phyloP scores from a whole-genome alignment of 2,888 invertebrate genomes.

The Amphipoea lucens region DNA sequence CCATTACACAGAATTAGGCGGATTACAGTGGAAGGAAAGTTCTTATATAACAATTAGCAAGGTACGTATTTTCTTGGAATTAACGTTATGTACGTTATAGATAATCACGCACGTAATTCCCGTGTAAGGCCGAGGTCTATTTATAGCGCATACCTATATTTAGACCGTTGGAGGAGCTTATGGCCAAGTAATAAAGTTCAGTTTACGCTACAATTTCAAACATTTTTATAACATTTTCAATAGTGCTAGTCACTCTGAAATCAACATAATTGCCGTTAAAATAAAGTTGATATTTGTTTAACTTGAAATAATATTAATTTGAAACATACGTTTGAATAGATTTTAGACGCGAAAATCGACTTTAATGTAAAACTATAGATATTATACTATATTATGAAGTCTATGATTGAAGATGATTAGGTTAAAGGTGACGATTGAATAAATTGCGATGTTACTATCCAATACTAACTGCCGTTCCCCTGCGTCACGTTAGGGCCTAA shows the following conservation, averaged over 20 bases:
- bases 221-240: too few relatives aligned
- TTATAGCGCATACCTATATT: neutral
- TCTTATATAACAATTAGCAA: conserved; percentile 38
- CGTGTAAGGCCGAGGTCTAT: neutral
- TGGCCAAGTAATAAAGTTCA: neutral
- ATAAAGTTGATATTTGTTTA: too few relatives aligned
- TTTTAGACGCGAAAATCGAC: neutral
- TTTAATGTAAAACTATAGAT: neutral
- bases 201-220: too few relatives aligned
- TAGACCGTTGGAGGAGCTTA: too few relatives aligned
- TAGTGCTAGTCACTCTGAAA: too few relatives aligned
- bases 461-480: too few relatives aligned
- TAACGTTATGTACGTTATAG: neutral
- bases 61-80: conserved; percentile 18
- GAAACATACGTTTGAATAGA: too few relatives aligned
- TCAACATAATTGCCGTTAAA: too few relatives aligned
- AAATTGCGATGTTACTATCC: neutral
- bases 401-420: neutral
- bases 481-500: neutral
- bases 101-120: neutral
- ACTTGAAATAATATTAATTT: too few relatives aligned
- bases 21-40: conserved; percentile 35
- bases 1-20: conserved; percentile 52
- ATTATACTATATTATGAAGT: neutral
- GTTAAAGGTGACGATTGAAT: neutral